Evolutionary conservation across 2,113 vertebrate species (phyloP), one percentile per base, ranked within the genome.

Genomic region (Platycercus adscitus): DNA sequence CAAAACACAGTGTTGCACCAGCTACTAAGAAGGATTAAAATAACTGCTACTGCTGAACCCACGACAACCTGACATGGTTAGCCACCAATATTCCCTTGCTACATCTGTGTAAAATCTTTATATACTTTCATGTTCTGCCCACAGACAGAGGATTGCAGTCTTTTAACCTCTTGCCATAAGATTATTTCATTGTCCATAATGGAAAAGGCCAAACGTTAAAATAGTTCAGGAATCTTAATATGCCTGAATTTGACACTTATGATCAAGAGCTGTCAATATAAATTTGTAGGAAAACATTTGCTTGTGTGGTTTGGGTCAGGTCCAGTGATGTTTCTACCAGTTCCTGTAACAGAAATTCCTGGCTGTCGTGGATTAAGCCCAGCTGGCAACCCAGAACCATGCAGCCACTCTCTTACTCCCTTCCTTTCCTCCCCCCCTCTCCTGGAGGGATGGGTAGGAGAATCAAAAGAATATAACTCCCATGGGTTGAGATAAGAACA

Each of bases 271-370:
- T 31, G 13, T 44, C 75, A 65, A 35, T 52, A 61, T 21, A 72
- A 65, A 79, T 66, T 64, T 78, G 43, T 11, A 90, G 37, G 4
- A 86, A 88, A 65, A 8, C 18, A 24, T 37, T 24, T 35, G 35
- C 14, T 90, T 90, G 10, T 61, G 58, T 82, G 49, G 21, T 65
- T 85, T 91, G 37, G 61, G 71, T 53, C 53, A 70, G 8, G 21
- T 70, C 68, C 53, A 63, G 29, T 13, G 35, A 63, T 56, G n/a
- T 77, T 91, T 93, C 63, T 50, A 81, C 41, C 60, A 58, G 31
- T 72, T 94, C 61, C 63, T 58, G 58, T n/a, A 88, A 69, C 3
- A 90, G 82, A 77, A 53, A 58, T 81, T 82, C 37, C 63, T 70
- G 64, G 52, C 49, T 46, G 46, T 46, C 5, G 44, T 46, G 44